These are phyloP conservation scores for Sylvilagus bachmani DNA, from an alignment of 2,113 vertebrate species.

Conservation along the genomic window DNA sequence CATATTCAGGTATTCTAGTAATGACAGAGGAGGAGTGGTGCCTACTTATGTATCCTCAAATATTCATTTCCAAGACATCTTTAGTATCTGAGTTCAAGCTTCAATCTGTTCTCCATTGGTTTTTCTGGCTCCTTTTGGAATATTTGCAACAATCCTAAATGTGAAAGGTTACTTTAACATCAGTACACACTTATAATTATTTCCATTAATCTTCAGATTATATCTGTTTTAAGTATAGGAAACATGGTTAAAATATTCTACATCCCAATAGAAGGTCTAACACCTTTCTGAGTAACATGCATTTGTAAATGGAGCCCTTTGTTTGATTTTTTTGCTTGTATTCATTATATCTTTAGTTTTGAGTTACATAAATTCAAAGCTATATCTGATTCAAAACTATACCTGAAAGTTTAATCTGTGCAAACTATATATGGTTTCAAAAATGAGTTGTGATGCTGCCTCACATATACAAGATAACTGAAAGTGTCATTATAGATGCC, in stretches of 20 bases:
- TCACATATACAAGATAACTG: not conserved
- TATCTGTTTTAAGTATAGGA: not conserved
- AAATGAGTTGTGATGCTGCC: not conserved
- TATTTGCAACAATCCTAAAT: not conserved
- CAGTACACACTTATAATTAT: not conserved
- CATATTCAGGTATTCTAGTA: not conserved
- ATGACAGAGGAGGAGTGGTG: not conserved
- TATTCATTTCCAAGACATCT: not conserved
- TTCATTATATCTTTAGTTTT: constrained; percentile 25
- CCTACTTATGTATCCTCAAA: not conserved
- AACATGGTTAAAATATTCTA: not conserved
- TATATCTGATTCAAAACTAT: not conserved
- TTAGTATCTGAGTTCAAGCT: not conserved
- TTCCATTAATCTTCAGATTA: not conserved
- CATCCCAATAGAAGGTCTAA: not conserved
- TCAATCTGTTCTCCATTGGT: not conserved
- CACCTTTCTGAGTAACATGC: not conserved
- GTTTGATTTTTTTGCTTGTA: not conserved
- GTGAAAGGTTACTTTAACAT: not conserved
- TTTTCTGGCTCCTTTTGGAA: not conserved
- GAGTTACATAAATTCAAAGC: not conserved
- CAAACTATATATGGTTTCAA: constrained; percentile 4
- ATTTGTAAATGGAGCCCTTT: not conserved
- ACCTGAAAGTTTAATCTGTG: not conserved
- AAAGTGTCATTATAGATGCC: not conserved